Percentiles rank a stretch among this genome's conserved stretches.
phyloP scores from a whole-genome alignment of 2,113 vertebrate genomes.

The Malurus alboscapulatus region DNA sequence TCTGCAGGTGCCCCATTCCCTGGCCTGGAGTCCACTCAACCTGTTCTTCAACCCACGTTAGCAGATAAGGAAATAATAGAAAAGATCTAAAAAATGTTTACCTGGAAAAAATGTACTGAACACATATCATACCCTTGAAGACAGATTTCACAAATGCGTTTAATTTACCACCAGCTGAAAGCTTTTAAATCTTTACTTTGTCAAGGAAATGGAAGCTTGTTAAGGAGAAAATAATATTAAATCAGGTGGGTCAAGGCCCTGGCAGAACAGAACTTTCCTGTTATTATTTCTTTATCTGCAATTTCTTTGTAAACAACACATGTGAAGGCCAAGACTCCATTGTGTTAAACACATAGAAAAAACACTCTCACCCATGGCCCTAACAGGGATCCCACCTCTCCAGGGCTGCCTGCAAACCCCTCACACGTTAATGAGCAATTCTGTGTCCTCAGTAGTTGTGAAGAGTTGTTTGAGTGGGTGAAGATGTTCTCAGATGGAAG shows the following conservation, averaged over 20 bases:
- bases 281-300: background rate
- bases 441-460: background rate
- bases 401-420: background rate
- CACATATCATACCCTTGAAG: background rate
- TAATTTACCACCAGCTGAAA: background rate
- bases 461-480: background rate
- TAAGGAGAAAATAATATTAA: background rate
- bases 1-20: background rate
- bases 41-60: background rate
- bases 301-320: background rate
- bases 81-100: background rate
- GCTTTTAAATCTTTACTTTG: background rate
- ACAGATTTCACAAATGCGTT: background rate
- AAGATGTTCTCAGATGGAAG: background rate
- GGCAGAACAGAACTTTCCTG: background rate
- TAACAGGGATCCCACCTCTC: background rate
- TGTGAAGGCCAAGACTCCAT: fast-evolving
- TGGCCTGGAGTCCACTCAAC: background rate
- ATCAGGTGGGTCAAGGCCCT: background rate
- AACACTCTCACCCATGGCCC: fast-evolving
- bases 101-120: background rate
- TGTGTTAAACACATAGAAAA: background rate
- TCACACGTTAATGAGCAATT: background rate
- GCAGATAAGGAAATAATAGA: background rate
- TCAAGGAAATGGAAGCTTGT: background rate